Conservation (phyloP, 2,888 invertebrate genomes). For the Aphidoletes aphidimyza region DNA sequence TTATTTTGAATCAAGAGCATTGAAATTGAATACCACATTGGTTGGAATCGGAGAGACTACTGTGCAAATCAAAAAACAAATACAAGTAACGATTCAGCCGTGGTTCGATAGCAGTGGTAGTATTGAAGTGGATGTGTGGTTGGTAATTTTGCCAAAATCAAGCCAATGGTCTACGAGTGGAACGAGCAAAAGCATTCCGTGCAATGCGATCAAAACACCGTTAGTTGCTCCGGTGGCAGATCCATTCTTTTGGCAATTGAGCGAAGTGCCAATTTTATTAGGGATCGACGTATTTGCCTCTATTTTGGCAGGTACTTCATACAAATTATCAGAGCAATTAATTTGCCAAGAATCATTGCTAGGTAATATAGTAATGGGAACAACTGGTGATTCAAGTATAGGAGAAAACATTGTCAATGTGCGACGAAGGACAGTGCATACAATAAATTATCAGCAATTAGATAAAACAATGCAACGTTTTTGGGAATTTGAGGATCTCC, state of each 20-base stretch:
- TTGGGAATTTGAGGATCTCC: no score
- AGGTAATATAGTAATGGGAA: background rate
- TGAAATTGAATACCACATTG: background rate
- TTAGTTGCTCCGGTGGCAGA: background rate
- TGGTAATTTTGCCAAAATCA: background rate
- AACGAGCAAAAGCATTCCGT: background rate
- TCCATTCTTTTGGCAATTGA: background rate
- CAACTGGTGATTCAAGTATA: background rate
- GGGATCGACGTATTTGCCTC: background rate
- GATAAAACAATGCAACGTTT: no score
- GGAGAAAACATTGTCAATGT: no score
- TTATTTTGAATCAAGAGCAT: background rate
- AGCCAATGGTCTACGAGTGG: background rate
- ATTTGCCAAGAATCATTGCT: background rate
- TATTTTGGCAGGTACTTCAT: background rate
- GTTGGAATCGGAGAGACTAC: background rate
- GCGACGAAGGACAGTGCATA: no score
- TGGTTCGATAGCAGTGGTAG: background rate
- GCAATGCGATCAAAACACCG: no score
- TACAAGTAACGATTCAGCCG: background rate
- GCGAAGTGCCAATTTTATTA: background rate
- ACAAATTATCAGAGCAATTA: background rate
- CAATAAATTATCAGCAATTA: no score
- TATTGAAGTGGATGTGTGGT: background rate
- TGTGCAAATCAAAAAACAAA: background rate